Conservation (phyloP, 2,797 vertebrate genomes). For the Urocyon cinereoargenteus region DNA sequence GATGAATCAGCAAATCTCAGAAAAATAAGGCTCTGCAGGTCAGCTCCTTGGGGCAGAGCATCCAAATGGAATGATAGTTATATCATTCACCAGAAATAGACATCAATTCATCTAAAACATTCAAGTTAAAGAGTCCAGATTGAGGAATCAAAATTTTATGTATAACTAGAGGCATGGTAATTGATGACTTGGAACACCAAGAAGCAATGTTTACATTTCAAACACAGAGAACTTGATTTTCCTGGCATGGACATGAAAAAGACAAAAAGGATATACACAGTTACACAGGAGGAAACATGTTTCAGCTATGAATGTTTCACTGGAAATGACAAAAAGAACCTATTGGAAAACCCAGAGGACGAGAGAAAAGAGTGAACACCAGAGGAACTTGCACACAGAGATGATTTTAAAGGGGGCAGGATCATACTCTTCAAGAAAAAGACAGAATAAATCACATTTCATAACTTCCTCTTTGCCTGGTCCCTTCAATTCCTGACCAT, state of each 20-base stretch:
- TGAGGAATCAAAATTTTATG: constrained; percentile 71
- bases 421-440: background rate
- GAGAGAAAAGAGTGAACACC: background rate
- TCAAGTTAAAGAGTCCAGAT: constrained; percentile 30
- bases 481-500: background rate
- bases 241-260: constrained; percentile 68
- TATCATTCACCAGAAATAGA: constrained; percentile 34
- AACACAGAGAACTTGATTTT: constrained; percentile 69
- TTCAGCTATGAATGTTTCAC: constrained; percentile 44
- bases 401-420: background rate
- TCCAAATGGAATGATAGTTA: background rate
- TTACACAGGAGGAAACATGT: constrained; percentile 69
- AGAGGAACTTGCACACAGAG: background rate
- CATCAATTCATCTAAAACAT: constrained; percentile 7
- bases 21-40: constrained; percentile 32
- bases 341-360: constrained; percentile 46
- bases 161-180: constrained; percentile 59
- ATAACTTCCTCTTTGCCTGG: background rate
- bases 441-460: background rate
- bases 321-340: constrained; percentile 58
- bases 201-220: constrained; percentile 78
- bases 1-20: constrained; percentile 9
- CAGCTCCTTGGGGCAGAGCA: background rate
- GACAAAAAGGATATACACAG: constrained; percentile 59
- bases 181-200: constrained; percentile 67